phyloP scores from a whole-genome alignment of 1,140 invertebrate genomes.

The Atta texana region DNA sequence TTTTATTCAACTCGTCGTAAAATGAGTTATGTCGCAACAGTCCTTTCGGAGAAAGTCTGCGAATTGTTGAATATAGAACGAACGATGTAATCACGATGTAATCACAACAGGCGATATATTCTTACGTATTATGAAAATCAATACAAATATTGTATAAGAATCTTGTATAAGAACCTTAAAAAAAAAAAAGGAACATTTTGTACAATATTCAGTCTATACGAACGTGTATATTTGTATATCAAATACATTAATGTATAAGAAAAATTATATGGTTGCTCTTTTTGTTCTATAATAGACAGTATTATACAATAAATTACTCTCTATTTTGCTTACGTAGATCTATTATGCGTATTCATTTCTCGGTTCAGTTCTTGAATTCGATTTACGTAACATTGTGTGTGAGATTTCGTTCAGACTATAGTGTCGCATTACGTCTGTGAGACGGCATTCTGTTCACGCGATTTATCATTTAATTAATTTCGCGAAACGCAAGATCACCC shows the following conservation, averaged over 20 bases:
- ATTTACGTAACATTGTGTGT: constrained; percentile 44
- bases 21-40: not conserved
- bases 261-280: constrained; percentile 4
- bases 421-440: constrained; percentile 25
- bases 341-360: constrained; percentile 48
- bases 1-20: not conserved
- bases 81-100: not conserved
- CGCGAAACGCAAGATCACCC: not conserved
- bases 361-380: constrained; percentile 33
- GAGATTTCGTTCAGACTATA: constrained; percentile 29
- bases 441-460: not conserved
- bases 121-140: not conserved
- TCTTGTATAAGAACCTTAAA: not conserved
- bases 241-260: constrained; percentile 19
- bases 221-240: not conserved
- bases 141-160: constrained; percentile 13
- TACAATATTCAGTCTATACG: constrained; percentile 10
- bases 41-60: constrained; percentile 19
- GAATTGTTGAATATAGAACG: not conserved
- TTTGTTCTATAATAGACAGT: not conserved
- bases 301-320: constrained; percentile 13
- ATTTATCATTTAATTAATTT: constrained; percentile 31
- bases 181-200: no score
- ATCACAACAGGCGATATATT: not conserved
- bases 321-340: not conserved